A percentile compares a stretch with the other conserved stretches of the same genome.
phyloP scores from a whole-genome alignment of 2,113 vertebrate genomes.

The Lampris incognitus region DNA sequence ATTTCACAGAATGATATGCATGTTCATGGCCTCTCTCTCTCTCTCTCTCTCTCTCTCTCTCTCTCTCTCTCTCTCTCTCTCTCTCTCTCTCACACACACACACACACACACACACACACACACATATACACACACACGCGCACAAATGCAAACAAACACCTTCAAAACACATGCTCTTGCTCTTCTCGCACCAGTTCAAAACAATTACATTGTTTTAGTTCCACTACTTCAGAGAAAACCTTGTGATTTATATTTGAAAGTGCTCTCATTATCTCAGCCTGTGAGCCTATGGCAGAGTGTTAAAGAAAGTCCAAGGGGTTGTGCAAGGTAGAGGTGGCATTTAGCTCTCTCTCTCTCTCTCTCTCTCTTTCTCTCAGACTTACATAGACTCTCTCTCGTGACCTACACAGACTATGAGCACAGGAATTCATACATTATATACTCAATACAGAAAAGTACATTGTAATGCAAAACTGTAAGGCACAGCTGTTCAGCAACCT shows the following conservation, averaged over 20 bases:
- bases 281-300: constrained; percentile 67
- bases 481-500: too few relatives aligned
- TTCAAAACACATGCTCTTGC: not conserved
- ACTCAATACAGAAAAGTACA: too few relatives aligned
- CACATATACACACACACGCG: constrained; percentile 23
- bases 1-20: constrained; percentile 62
- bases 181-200: constrained; percentile 60
- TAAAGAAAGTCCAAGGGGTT: constrained; percentile 54
- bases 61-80: too few relatives aligned
- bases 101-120: constrained; percentile 13
- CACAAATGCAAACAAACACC: constrained; percentile 17
- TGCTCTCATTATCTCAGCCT: constrained; percentile 61
- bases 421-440: constrained; percentile 34
- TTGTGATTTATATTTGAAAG: constrained; percentile 58
- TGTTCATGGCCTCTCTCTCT: constrained; percentile 15
- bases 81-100: too few relatives aligned
- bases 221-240: constrained; percentile 67
- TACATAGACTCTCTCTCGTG: not conserved
- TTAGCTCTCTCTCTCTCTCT: constrained; percentile 27
- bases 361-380: not conserved
- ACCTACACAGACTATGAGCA: constrained; percentile 68
- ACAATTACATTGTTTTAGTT: constrained; percentile 68
- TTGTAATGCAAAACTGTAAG: too few relatives aligned
- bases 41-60: too few relatives aligned
- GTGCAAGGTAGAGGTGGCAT: constrained; percentile 42